Evolutionary conservation across 2,888 invertebrate genomes (phyloP), one percentile per base, ranked within the genome.

Genomic region (Eristalis arbustorum): DNA sequence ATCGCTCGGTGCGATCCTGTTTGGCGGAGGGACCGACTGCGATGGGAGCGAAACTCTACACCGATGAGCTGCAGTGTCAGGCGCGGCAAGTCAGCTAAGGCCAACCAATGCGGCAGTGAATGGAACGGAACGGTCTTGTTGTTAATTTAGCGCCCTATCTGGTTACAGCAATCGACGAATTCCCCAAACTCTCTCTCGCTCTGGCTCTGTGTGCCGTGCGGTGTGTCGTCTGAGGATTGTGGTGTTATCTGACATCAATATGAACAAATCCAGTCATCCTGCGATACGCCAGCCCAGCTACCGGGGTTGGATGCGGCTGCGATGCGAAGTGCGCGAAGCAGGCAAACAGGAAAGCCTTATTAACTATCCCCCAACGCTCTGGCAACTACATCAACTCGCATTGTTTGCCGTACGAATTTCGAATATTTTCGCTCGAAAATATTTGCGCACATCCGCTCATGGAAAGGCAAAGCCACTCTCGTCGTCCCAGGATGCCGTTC

Each of bases 61-160:
- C 37, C 69, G 59, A 61, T 18, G 49, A 18, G 49, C 18, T 8
- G 49, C 18, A 49, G 8, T 49, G 49, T 49, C 49, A 18, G 49
- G 18, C 37, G 37, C 11, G 37, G 37, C 11, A 37, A 37, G 49
- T 49, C 49, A 18, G 49, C 49, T 49, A 49, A 49, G 57, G 34
- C 66, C 66, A 72, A 74, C 77, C 72, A 83, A 79, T 79, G 87
- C 87, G 87, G 83, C 87, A 83, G 74, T 83, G 87, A 83, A 74
- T 64, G 85, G 66, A 85, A 82, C 81, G 77, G 69, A 71, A 31
- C 49, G 74, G 69, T 74, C 85, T 87, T 83, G 83, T 87, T 83
- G 87, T 87, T 87, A 87, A 87, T 87, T 87, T 87, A 87, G 83
- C 87, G 82, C 87, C 83, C 78, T 83, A 83, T 87, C 87, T 87